Percentiles rank a stretch among this genome's conserved stretches.
Evolutionary conservation across 2,797 vertebrate genomes (phyloP).

Genomic region (Aselliscus stoliczkanus): DNA sequence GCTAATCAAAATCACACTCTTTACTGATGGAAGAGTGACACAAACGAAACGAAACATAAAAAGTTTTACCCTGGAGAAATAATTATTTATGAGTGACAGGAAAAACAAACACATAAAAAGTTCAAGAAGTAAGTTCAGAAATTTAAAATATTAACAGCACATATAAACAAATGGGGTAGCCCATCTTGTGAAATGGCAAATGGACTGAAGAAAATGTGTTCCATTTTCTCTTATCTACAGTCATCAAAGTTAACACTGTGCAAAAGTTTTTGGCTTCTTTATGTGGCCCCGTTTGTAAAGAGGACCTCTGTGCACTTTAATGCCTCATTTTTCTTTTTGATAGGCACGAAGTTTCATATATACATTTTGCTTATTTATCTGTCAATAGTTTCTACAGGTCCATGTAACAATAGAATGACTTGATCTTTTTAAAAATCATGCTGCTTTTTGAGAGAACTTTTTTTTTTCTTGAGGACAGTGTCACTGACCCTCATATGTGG

Average conservation of each 20-base stretch:
- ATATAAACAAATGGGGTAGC: neutral
- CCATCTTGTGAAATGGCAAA: neutral
- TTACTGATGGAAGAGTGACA: neutral
- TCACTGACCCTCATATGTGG: no score
- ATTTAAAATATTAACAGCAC: neutral
- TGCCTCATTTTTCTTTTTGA: neutral
- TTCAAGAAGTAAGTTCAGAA: neutral
- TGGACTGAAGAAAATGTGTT: neutral
- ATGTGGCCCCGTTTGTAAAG: neutral
- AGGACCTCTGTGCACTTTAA: neutral
- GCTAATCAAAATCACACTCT: neutral
- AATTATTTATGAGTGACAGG: neutral
- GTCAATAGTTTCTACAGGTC: neutral
- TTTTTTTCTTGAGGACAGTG: no score
- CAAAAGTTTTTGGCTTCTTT: neutral
- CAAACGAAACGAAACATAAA: neutral
- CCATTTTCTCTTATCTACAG: neutral
- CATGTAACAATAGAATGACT: neutral
- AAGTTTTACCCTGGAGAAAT: neutral
- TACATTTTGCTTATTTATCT: neutral
- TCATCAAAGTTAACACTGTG: neutral
- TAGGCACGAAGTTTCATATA: neutral
- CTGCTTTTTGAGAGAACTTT: neutral
- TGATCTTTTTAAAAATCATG: neutral
- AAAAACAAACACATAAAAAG: neutral